Evolutionary conservation across 2,113 vertebrate species (phyloP).

Genomic region (Felis catus): DNA sequence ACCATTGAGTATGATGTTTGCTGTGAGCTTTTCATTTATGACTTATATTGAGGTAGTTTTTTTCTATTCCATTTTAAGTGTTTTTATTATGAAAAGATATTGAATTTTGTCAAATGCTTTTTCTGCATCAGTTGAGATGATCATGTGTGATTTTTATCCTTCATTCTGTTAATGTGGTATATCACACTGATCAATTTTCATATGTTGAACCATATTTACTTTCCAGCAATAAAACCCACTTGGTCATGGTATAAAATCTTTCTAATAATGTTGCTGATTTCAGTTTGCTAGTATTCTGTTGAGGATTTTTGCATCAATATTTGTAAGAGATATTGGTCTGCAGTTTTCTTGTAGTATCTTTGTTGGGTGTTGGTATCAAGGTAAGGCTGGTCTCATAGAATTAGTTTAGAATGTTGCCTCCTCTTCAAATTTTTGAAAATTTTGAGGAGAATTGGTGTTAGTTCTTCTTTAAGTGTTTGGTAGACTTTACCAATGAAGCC

Average conservation of each 20-base stretch:
- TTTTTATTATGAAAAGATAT: neutral
- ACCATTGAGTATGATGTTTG: conserved; percentile 29
- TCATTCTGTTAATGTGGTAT: neutral
- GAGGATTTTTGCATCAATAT: neutral
- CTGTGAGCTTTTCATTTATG: neutral
- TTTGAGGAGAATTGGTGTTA: neutral
- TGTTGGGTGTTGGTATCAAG: neutral
- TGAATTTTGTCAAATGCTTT: neutral
- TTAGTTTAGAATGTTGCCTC: neutral
- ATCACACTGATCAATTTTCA: neutral
- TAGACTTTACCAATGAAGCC: neutral
- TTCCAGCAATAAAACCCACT: no score
- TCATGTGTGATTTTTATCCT: neutral
- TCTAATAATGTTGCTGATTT: no score
- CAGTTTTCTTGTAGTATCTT: neutral
- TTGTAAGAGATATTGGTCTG: neutral
- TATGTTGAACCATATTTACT: no score
- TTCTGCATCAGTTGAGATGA: neutral
- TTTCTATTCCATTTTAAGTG: neutral
- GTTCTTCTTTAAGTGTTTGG: neutral
- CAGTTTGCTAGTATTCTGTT: no score
- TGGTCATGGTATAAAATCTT: no score
- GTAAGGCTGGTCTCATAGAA: neutral
- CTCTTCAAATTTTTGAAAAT: neutral
- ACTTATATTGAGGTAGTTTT: neutral